These are phyloP conservation scores for Matsumyia berberina DNA, from an alignment of 2,888 invertebrate genomes.

Conservation along the genomic window DNA sequence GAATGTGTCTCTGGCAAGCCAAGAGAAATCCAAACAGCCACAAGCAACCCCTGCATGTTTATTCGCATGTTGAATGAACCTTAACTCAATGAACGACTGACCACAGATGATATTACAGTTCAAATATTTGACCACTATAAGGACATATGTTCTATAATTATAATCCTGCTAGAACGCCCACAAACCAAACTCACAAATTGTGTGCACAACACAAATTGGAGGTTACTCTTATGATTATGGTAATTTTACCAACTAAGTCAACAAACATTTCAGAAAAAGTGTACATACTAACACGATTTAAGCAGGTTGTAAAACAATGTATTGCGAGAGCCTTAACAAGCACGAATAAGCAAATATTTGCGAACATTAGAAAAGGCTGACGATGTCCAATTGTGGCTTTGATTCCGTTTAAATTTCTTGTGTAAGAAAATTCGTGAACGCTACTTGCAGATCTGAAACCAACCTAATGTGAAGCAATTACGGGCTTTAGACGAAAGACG, in stretches of 20 bases:
- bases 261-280: conserved; percentile 52
- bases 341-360: not conserved
- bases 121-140: conserved; percentile 69
- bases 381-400: not conserved
- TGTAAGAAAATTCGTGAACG: not conserved
- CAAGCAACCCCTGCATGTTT: conserved; percentile 35
- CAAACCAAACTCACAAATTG: conserved; percentile 58
- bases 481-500: not conserved
- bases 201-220: conserved; percentile 50
- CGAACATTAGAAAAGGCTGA: not conserved
- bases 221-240: conserved; percentile 59
- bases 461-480: not conserved
- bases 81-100: conserved; percentile 59
- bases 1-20: too few relatives aligned
- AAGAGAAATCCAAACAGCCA: not conserved
- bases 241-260: conserved; percentile 63
- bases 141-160: conserved; percentile 71
- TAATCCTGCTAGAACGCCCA: conserved; percentile 43
- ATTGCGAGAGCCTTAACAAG: not conserved
- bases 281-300: conserved; percentile 42
- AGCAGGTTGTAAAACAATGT: conserved; percentile 25
- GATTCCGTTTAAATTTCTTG: not conserved
- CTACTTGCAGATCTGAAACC: too few relatives aligned
- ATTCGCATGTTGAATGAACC: conserved; percentile 67
- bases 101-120: conserved; percentile 71